phyloP scores from a whole-genome alignment of 2,113 vertebrate species.

The Pleuronectes platessa region DNA sequence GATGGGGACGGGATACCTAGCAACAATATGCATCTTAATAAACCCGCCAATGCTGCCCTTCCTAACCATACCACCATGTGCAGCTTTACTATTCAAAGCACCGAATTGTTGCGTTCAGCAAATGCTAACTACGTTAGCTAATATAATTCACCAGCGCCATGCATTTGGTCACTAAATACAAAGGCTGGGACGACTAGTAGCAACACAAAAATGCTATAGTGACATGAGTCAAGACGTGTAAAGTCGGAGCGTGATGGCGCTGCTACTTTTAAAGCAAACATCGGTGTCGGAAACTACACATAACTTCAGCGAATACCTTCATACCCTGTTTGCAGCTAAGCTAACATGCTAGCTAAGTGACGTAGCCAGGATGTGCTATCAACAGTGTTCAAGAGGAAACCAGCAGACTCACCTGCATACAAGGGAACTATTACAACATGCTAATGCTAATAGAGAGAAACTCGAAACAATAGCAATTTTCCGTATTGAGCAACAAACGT shows the following conservation, averaged over 20 bases:
- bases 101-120: not conserved
- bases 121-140: conserved; percentile 33
- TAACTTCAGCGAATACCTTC: not conserved
- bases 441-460: not conserved
- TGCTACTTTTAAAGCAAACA: not conserved
- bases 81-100: not conserved
- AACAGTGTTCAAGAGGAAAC: not conserved
- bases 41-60: not conserved
- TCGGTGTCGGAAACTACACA: too few species aligned
- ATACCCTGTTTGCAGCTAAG: conserved; percentile 44
- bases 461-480: not conserved
- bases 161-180: not conserved
- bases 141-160: not conserved
- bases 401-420: conserved; percentile 49
- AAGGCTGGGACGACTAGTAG: not conserved
- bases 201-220: not conserved
- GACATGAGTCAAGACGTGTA: too few species aligned
- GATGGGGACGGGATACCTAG: not conserved
- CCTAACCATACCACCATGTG: not conserved
- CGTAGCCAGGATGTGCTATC: not conserved
- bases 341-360: conserved; percentile 43
- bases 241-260: accelerated
- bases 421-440: conserved; percentile 18
- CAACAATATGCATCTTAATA: not conserved
- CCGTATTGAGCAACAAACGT: not conserved